Base-by-base conservation (phyloP, 2,797 vertebrate species). In the Salarias fasciatus region DNA sequence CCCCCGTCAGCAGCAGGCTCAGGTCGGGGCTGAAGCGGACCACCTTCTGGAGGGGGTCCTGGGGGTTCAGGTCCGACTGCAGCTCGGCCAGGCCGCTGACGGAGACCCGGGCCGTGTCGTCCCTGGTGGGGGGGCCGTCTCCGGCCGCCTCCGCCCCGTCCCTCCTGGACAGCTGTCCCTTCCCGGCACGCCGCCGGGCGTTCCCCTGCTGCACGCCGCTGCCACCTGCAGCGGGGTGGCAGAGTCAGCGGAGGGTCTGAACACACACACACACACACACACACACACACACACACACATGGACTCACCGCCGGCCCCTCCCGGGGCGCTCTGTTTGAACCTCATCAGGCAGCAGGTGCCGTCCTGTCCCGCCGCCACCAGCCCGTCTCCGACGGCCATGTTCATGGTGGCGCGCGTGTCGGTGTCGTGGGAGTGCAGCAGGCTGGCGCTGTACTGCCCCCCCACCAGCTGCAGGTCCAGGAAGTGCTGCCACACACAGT, bases 341-440 rank as follows among this genome's bases (percentile, higher is more conserved):
- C 72, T 92, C 69, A 99, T 90, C 46, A 99, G 82, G 56, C 93
- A 92, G 80, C 97, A 99, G 74, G 33, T 88, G 54, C 93, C 95
- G 1, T 99, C 96, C 85, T 98, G 96, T 9, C 97, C 97, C 0
- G 95, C 94, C 0, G 96, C 96, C 0, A 98, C 94, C 53, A 95
- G 85, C n/a, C 94, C 91, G 2, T 92, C 86, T 0, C 92, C 93
- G 48, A 98, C 45, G 0, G 95, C 95, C 93, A 98, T 86, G 90
- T 93, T 98, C 97, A 99, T 98, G 57, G 94, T 97, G 67, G 97
- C 97, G 0, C 93, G 91, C 0, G 93, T 94, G 52, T 93, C 94
- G 0, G 97, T 98, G 69, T 98, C 97, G 48, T 97, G 93, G 11
- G 90, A 89, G 75, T 98, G 94, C 51, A 97, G 82, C 59, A 99